These are phyloP conservation scores for Auanema freiburgensis DNA, from an alignment of 2,888 invertebrate genomes.

Conservation along the genomic window DNA sequence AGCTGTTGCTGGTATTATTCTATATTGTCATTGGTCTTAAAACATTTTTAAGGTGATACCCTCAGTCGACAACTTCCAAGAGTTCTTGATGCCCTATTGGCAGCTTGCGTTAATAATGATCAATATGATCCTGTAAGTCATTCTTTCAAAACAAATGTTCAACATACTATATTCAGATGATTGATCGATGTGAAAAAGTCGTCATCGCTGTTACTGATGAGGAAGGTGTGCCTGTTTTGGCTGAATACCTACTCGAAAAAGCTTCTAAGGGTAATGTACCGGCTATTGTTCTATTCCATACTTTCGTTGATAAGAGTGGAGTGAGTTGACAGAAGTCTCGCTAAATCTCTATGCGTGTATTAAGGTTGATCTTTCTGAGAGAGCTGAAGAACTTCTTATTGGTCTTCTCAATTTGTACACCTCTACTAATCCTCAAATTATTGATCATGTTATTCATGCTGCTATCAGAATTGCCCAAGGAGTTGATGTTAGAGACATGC, in stretches of 20 bases:
- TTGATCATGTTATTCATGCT: slow-evolving; percentile 87
- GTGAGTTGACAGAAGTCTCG: slow-evolving; percentile 73
- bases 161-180: slow-evolving; percentile 31
- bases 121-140: slow-evolving; percentile 37
- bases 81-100: slow-evolving; percentile 85
- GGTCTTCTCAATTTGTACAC: slow-evolving; percentile 71
- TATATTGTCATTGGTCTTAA: background rate
- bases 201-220: slow-evolving; percentile 84
- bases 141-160: background rate
- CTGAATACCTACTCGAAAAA: slow-evolving; percentile 82
- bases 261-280: slow-evolving; percentile 79
- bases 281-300: slow-evolving; percentile 69
- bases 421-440: slow-evolving; percentile 78
- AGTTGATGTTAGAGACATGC: slow-evolving; percentile 25
- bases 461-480: slow-evolving; percentile 81
- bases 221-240: slow-evolving; percentile 81
- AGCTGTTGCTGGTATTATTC: slow-evolving; percentile 77
- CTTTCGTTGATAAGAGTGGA: slow-evolving; percentile 43
- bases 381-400: slow-evolving; percentile 42
- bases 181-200: slow-evolving; percentile 69
- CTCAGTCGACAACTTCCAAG: slow-evolving; percentile 85
- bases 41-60: slow-evolving; percentile 73
- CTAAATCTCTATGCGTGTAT: background rate
- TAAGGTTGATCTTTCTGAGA: slow-evolving; percentile 25
- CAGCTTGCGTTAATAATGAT: slow-evolving; percentile 40